A percentile compares a stretch with the other conserved stretches of the same genome.
These are phyloP conservation scores for Trichechus manatus DNA, from an alignment of 2,113 vertebrate species.

Conservation along the genomic window DNA sequence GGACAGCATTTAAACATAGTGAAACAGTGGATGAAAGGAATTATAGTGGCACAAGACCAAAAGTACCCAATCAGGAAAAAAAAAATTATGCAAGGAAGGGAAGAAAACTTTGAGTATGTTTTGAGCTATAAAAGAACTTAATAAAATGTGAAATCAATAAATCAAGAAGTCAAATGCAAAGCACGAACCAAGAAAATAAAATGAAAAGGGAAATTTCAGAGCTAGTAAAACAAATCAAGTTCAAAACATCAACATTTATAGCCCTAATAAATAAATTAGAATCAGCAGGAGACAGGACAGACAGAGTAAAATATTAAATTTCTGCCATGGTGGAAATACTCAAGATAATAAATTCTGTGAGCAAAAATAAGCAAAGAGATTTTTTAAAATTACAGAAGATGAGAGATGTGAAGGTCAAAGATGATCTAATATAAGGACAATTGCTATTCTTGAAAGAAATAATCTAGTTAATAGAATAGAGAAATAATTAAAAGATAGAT, in stretches of 20 bases:
- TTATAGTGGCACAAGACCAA: background rate
- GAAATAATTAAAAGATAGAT: constrained; percentile 28
- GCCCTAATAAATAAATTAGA: constrained; percentile 74
- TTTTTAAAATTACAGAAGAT: background rate
- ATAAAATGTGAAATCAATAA: constrained; percentile 79
- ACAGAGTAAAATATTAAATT: constrained; percentile 45
- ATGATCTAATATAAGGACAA: constrained; percentile 22
- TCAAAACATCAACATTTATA: constrained; percentile 71
- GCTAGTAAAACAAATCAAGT: constrained; percentile 75
- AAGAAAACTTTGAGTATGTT: constrained; percentile 62
- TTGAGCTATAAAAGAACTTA: constrained; percentile 71
- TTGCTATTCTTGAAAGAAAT: background rate
- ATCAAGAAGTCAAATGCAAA: constrained; percentile 64
- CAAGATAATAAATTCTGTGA: constrained; percentile 61
- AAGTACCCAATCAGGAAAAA: background rate
- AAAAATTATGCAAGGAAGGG: background rate
- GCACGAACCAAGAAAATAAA: constrained; percentile 69
- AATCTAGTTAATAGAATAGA: constrained; percentile 10
- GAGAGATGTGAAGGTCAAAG: constrained; percentile 27
- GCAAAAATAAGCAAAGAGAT: constrained; percentile 31
- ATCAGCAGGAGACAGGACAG: constrained; percentile 44
- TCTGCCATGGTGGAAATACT: constrained; percentile 13
- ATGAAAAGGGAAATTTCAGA: constrained; percentile 71
- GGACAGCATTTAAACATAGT: background rate
- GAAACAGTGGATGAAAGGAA: background rate